Conservation (phyloP, 1,140 invertebrate species). For the Rhopalosiphum maidis region DNA sequence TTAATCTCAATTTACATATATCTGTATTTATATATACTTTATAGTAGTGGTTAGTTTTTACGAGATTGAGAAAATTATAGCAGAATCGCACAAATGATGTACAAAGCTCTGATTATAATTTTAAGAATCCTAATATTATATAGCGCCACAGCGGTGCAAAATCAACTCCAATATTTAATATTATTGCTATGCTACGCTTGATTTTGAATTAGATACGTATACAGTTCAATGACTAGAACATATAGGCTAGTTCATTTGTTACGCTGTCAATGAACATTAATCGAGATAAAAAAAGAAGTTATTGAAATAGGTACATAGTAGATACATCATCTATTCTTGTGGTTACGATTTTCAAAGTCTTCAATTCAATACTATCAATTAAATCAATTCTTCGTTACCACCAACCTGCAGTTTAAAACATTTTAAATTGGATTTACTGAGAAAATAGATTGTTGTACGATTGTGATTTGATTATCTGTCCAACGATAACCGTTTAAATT, state of each 20-base stretch:
- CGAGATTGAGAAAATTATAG: background rate
- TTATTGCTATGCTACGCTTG: background rate
- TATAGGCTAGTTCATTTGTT: constrained; percentile 7
- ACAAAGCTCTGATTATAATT: background rate
- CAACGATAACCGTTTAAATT: background rate
- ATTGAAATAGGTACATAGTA: background rate
- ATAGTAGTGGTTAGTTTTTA: background rate
- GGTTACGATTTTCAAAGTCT: background rate
- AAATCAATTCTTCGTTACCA: background rate
- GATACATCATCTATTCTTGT: background rate
- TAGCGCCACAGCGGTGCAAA: background rate
- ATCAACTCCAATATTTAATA: background rate
- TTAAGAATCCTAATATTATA: background rate
- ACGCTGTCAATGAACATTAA: constrained; percentile 1
- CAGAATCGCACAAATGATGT: background rate
- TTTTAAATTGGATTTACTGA: background rate
- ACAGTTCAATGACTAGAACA: background rate
- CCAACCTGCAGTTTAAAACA: background rate
- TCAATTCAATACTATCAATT: background rate
- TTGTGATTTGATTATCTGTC: background rate
- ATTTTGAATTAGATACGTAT: background rate
- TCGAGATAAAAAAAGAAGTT: background rate
- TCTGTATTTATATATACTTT: background rate
- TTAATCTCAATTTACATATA: background rate
- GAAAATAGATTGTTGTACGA: background rate